Conservation (phyloP, 2,888 invertebrate genomes). For the Blastobasis lacticolella region DNA sequence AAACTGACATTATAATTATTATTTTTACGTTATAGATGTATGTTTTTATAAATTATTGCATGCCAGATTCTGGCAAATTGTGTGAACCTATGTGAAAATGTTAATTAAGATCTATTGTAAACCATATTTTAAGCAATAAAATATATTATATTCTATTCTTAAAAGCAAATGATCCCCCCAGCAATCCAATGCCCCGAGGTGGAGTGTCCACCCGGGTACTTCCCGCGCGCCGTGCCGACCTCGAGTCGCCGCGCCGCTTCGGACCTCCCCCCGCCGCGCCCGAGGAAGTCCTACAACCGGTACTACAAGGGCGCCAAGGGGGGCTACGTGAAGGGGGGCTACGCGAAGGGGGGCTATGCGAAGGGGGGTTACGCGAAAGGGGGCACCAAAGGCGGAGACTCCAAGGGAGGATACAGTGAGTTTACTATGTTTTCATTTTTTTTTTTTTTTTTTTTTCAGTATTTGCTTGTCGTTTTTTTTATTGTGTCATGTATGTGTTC, state of each 20-base stretch:
- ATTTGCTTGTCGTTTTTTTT: no score
- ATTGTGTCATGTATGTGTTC: no score
- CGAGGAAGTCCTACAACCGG: constrained; percentile 49
- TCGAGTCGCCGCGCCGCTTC: constrained; percentile 78
- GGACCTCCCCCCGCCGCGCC: constrained; percentile 57
- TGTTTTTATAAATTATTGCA: no score
- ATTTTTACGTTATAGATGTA: no score
- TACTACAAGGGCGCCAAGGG: constrained; percentile 45
- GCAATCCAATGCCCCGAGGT: constrained; percentile 64
- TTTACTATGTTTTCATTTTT: constrained; percentile 4
- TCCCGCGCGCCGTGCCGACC: constrained; percentile 50
- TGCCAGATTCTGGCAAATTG: no score
- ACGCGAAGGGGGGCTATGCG: constrained; percentile 27
- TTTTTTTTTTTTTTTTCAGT: neutral
- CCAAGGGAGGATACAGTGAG: constrained; percentile 20
- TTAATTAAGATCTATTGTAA: no score
- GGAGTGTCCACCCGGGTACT: constrained; percentile 78
- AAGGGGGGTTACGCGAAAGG: constrained; percentile 28
- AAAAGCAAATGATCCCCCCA: constrained; percentile 18
- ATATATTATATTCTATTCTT: no score
- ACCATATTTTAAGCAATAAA: no score
- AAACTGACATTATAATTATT: no score
- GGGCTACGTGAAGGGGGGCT: constrained; percentile 39
- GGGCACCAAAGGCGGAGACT: constrained; percentile 27
- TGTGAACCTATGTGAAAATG: no score